Evolutionary conservation across 2,113 vertebrate genomes (phyloP).

Genomic region (Butorides virescens): DNA sequence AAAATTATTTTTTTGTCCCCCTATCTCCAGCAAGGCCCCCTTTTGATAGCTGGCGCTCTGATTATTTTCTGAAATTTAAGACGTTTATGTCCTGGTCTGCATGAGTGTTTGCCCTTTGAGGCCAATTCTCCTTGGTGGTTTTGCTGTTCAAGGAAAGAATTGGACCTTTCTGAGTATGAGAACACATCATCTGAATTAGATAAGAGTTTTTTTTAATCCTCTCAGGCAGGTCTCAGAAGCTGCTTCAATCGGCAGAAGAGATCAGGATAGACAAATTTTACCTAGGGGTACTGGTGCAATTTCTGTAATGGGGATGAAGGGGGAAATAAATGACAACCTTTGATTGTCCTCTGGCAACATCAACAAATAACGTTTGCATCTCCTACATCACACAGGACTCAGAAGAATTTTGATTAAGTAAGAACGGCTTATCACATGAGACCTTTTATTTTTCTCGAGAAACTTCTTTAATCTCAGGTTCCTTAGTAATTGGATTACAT

Average conservation of each 20-base stretch:
- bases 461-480: background rate
- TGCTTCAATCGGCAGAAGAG: background rate
- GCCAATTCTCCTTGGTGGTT: background rate
- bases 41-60: background rate
- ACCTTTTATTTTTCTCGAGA: background rate
- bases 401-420: background rate
- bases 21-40: background rate
- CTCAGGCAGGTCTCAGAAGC: background rate
- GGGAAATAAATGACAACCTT: background rate
- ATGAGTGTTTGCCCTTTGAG: background rate
- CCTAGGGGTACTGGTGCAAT: background rate
- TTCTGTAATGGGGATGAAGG: background rate
- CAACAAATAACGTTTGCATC: background rate
- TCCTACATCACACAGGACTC: background rate
- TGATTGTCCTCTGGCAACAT: constrained; percentile 6
- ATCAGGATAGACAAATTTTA: background rate
- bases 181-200: background rate
- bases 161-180: background rate
- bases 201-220: background rate
- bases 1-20: background rate
- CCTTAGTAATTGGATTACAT: background rate
- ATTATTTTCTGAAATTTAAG: background rate
- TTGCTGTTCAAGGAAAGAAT: background rate
- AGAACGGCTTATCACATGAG: background rate
- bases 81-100: background rate